A percentile compares a stretch with the other conserved stretches of the same genome.
Conservation (phyloP, 2,888 invertebrate species). For the Leptinotarsa peninsularis region DNA sequence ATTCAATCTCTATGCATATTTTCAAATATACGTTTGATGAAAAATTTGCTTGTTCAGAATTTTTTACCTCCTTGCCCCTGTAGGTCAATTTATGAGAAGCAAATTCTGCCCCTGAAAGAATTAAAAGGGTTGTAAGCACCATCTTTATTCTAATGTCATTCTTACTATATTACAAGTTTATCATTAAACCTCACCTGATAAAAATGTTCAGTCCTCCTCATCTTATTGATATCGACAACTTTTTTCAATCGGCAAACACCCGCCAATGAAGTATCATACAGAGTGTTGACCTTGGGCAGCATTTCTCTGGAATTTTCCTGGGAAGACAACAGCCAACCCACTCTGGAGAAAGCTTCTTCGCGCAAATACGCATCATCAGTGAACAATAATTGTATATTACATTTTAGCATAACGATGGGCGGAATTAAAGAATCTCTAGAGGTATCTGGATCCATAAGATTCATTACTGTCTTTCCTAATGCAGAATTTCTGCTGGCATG, state of each 20-base stretch:
- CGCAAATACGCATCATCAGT: constrained; percentile 62
- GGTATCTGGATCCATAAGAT: constrained; percentile 75
- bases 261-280: constrained; percentile 66
- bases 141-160: background rate
- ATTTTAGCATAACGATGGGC: constrained; percentile 68
- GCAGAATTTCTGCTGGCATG: constrained; percentile 68
- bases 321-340: constrained; percentile 68
- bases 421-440: constrained; percentile 72
- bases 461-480: constrained; percentile 73
- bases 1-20: too few relatives aligned
- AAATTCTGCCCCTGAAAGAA: too few relatives aligned
- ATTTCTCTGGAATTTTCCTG: constrained; percentile 65
- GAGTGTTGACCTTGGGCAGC: constrained; percentile 67
- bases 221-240: constrained; percentile 60
- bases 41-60: too few relatives aligned
- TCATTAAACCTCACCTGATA: constrained; percentile 60
- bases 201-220: constrained; percentile 60
- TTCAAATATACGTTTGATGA: too few relatives aligned
- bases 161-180: too few relatives aligned
- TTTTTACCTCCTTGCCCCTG: too few relatives aligned
- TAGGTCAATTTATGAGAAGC: too few relatives aligned
- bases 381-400: constrained; percentile 68
- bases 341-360: constrained; percentile 68
- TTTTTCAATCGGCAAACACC: constrained; percentile 65
- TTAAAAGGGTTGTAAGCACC: too few relatives aligned